These are phyloP conservation scores for Ischnura elegans DNA, from an alignment of 2,888 invertebrate species.

Conservation along the genomic window DNA sequence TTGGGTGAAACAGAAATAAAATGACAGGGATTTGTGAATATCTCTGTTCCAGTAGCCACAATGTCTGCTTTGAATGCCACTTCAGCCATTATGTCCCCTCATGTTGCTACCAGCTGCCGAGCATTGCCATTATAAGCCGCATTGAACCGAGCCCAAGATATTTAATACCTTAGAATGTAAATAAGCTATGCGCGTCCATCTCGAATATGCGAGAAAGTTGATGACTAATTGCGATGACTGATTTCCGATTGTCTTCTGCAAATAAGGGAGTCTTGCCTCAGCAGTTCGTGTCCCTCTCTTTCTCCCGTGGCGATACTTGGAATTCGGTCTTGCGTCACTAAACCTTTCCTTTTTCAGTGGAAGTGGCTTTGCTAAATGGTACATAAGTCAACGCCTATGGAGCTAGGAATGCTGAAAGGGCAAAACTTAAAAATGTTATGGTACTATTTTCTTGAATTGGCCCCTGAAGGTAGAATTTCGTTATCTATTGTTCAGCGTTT, in stretches of 20 bases:
- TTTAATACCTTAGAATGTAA: neutral
- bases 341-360: neutral
- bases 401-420: neutral
- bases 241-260: neutral
- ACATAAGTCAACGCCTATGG: neutral
- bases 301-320: neutral
- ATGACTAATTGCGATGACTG: neutral
- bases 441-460: too few species aligned
- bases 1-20: too few species aligned
- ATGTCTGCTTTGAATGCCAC: too few species aligned
- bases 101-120: too few species aligned
- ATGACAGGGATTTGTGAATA: too few species aligned
- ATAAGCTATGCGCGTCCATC: neutral
- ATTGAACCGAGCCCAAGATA: neutral
- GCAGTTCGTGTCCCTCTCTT: neutral
- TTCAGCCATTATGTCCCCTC: too few species aligned
- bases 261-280: neutral
- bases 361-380: neutral
- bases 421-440: too few species aligned
- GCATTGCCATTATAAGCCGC: too few species aligned
- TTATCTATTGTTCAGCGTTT: too few species aligned
- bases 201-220: neutral
- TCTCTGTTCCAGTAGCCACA: too few species aligned
- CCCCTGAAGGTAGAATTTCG: too few species aligned
- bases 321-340: neutral